Base-by-base conservation (phyloP, 2,113 vertebrate genomes). In the Grantiella picta region DNA sequence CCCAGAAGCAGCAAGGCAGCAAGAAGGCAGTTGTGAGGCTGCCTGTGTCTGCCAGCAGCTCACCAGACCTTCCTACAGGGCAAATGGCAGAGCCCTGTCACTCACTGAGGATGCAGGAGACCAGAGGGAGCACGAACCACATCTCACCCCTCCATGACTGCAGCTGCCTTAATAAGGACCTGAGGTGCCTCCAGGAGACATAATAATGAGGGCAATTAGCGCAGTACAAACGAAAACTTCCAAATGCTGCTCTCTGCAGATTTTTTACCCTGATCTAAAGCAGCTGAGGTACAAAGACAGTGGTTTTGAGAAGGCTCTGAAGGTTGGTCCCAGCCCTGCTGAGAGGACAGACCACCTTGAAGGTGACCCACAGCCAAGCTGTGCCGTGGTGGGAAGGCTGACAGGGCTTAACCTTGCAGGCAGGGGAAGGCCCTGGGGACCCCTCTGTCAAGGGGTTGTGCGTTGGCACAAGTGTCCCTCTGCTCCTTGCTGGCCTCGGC, bases 191-290 rank as follows among this genome's bases (percentile, higher is more conserved):
- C 77, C 89, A 97, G 94, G 93, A 95, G 14, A 61, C 53, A n/a
- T 66, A 91, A 89, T 95, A 97, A 96, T 89, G 86, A 95, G 81
- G 73, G 36, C 70, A 94, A 92, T 97, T 95, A 95, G 73, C 8
- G 3, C 19, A 3, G 54, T 79, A 91, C 57, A 91, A 94, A 92
- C 2, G 33, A 85, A 85, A 92, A 82, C 66, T 71, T 92, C 56
- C 65, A 77, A 73, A 22, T 33, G 52, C 73, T 82, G 14, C 21
- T 19, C 61, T 78, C 47, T n/a, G 47, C 31, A 49, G 72, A 31
- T 31, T 36, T 88, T 88, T 49, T 21, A 63, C 71, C 47, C 42
- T 77, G 75, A 29, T 76, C 42, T 77, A 63, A 83, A 92, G 85
- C 4, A 5, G 61, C 63, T 77, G 70, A 94, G 66, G 47, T 81